phyloP scores from a whole-genome alignment of 2,797 vertebrate genomes.

The Gambusia yucatana region DNA sequence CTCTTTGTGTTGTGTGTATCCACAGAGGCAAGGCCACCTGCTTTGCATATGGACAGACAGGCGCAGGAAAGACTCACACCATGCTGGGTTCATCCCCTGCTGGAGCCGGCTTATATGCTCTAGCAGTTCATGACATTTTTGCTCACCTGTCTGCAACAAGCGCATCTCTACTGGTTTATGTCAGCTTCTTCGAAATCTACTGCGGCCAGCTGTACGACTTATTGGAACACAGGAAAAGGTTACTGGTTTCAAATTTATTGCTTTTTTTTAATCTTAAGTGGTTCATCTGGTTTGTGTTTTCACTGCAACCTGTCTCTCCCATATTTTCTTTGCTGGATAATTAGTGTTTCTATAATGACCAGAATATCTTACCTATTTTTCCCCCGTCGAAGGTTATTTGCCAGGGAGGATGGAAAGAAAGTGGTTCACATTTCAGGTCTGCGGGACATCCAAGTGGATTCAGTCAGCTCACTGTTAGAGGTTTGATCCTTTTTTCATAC shows the following conservation, averaged over 20 bases:
- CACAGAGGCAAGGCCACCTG: slow-evolving; percentile 90
- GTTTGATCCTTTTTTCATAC: slow-evolving; percentile 66
- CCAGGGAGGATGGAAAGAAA: slow-evolving; percentile 89
- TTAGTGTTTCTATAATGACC: not conserved
- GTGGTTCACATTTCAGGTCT: slow-evolving; percentile 90
- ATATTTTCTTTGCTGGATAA: not conserved
- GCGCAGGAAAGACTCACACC: slow-evolving; percentile 93
- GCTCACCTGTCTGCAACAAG: slow-evolving; percentile 70
- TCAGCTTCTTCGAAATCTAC: slow-evolving; percentile 97
- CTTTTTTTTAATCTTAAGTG: not conserved
- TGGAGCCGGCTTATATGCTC: slow-evolving; percentile 86
- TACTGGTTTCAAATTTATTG: slow-evolving; percentile 7
- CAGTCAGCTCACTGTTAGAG: slow-evolving; percentile 86
- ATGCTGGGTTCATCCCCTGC: slow-evolving; percentile 87
- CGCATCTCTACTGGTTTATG: slow-evolving; percentile 77
- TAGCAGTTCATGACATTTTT: slow-evolving; percentile 91
- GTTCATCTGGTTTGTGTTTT: not conserved
- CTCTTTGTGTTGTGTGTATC: slow-evolving; percentile 23
- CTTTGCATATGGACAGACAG: slow-evolving; percentile 93
- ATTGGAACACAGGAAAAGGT: slow-evolving; percentile 90
- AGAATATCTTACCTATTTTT: not conserved
- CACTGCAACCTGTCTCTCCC: not conserved
- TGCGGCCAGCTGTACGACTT: slow-evolving; percentile 93
- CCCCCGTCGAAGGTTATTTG: slow-evolving; percentile 81
- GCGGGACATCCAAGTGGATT: slow-evolving; percentile 83